phyloP scores from a whole-genome alignment of 2,888 invertebrate genomes.

The Chironomus tentans region DNA sequence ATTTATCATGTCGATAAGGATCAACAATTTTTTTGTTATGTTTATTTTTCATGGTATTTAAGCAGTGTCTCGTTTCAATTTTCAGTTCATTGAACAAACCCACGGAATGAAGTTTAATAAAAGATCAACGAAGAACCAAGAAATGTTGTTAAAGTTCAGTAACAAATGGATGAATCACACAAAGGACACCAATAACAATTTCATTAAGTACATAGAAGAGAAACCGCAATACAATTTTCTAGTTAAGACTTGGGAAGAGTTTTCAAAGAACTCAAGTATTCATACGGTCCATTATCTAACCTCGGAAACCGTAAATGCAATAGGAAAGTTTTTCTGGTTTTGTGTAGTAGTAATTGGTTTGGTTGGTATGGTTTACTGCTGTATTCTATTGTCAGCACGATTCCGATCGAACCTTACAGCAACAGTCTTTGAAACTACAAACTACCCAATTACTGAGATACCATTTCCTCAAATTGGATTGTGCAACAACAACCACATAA shows the following conservation, averaged over 20 bases:
- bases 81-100: neutral
- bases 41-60: neutral
- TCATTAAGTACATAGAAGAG: neutral
- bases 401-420: neutral
- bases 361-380: constrained; percentile 4
- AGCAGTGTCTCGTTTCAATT: neutral
- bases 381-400: neutral
- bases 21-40: neutral
- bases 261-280: neutral
- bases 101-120: too few species aligned
- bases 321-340: constrained; percentile 3
- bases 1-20: neutral
- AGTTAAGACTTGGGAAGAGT: neutral
- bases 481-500: constrained; percentile 23
- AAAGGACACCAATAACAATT: too few species aligned
- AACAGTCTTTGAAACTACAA: constrained; percentile 26
- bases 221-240: neutral
- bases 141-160: too few species aligned
- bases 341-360: neutral
- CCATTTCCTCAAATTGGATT: constrained; percentile 14
- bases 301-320: neutral
- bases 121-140: too few species aligned
- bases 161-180: too few species aligned
- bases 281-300: constrained; percentile 15
- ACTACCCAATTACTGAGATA: constrained; percentile 11